A percentile compares a stretch with the other conserved stretches of the same genome.
Evolutionary conservation across 2,888 invertebrate genomes (phyloP).

Genomic region (Epiblema foenella): DNA sequence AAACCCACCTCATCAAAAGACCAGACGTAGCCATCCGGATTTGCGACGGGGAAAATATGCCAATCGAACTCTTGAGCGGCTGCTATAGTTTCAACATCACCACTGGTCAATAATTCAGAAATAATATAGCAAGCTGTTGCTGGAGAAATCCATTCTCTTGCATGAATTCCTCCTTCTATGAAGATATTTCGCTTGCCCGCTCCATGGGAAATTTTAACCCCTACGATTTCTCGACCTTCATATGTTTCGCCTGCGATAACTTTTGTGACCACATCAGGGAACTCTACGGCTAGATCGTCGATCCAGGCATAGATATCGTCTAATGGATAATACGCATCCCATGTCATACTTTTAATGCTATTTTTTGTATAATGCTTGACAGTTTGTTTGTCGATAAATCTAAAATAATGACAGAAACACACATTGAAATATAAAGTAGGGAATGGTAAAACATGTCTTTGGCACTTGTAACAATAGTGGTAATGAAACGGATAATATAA

Average conservation of each 20-base stretch:
- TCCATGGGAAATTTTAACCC: conserved; percentile 79
- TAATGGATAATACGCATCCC: conserved; percentile 86
- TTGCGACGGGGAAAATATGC: conserved; percentile 90
- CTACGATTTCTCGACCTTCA: conserved; percentile 76
- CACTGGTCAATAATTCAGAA: conserved; percentile 85
- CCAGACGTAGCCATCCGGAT: conserved; percentile 91
- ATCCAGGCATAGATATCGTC: conserved; percentile 86
- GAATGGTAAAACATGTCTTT: too few relatives aligned
- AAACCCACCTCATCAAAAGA: conserved; percentile 86
- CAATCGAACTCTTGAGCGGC: conserved; percentile 87
- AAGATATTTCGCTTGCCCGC: conserved; percentile 65
- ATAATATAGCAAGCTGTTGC: conserved; percentile 86
- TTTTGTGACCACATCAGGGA: conserved; percentile 75
- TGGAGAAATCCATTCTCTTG: conserved; percentile 91
- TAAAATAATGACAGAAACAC: conserved; percentile 55
- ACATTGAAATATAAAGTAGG: background rate
- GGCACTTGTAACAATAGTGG: too few relatives aligned
- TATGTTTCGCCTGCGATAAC: conserved; percentile 72
- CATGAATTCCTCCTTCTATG: conserved; percentile 86
- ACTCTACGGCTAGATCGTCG: conserved; percentile 71
- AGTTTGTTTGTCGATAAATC: conserved; percentile 80
- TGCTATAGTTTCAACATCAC: conserved; percentile 68
- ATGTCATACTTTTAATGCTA: conserved; percentile 71
- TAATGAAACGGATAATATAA: too few relatives aligned
- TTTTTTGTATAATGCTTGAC: conserved; percentile 61